Percentiles rank a stretch among this genome's conserved stretches.
These are phyloP conservation scores for Scomberomorus guttatus DNA, from an alignment of 2,797 vertebrate genomes.

Conservation along the genomic window DNA sequence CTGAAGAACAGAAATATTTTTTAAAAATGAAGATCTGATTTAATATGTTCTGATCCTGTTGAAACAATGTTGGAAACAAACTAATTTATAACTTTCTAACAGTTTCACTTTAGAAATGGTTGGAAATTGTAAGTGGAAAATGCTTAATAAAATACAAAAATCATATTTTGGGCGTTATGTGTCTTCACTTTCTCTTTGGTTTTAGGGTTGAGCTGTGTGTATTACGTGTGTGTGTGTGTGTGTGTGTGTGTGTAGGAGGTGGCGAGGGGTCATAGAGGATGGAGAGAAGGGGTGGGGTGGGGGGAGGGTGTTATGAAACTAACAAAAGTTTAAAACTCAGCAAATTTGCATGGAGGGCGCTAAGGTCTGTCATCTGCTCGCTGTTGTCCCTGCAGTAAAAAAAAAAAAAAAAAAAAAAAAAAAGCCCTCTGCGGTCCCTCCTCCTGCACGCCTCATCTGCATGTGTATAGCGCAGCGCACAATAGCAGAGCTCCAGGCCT, in stretches of 20 bases:
- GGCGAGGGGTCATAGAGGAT: background rate
- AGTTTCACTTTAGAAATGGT: slow-evolving; percentile 36
- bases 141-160: slow-evolving; percentile 58
- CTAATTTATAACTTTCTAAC: slow-evolving; percentile 10
- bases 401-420: slow-evolving; percentile 18
- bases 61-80: slow-evolving; percentile 51
- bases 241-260: background rate
- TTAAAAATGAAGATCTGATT: background rate
- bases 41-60: slow-evolving; percentile 34
- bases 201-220: background rate
- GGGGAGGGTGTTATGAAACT: background rate
- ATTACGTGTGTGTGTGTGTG: slow-evolving; percentile 17
- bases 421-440: slow-evolving; percentile 10
- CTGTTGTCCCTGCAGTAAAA: slow-evolving; percentile 36
- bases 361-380: slow-evolving; percentile 71
- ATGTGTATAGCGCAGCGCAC: slow-evolving; percentile 82
- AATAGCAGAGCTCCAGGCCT: slow-evolving; percentile 76
- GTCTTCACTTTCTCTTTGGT: slow-evolving; percentile 45
- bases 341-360: slow-evolving; percentile 67
- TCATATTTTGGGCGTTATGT: slow-evolving; percentile 13
- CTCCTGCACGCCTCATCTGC: slow-evolving; percentile 77
- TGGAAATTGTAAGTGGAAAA: slow-evolving; percentile 43
- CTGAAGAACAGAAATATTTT: slow-evolving; percentile 20
- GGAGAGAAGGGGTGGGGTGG: background rate
- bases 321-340: slow-evolving; percentile 57